Evolutionary conservation across 2,888 invertebrate species (phyloP).

Genomic region (Ormyrus labotus): DNA sequence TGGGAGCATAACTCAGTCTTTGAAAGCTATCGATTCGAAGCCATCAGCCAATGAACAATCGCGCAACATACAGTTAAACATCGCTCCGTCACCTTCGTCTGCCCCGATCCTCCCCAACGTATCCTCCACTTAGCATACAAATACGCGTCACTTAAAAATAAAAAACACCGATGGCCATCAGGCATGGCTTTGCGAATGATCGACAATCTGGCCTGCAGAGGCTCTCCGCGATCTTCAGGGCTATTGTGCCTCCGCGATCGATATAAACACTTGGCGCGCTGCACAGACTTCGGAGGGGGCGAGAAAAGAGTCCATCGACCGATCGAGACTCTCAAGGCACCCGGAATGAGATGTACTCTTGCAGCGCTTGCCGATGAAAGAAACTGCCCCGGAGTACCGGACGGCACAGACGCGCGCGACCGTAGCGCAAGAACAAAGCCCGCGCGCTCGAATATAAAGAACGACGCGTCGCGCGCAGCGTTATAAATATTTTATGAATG

Average conservation of each 20-base stretch:
- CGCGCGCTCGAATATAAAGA: not conserved
- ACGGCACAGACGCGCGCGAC: constrained; percentile 19
- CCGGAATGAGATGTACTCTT: constrained; percentile 8
- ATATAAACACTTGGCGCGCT: constrained; percentile 12
- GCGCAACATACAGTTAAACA: constrained; percentile 1
- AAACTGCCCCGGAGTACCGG: not conserved
- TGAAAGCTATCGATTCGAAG: too few species aligned
- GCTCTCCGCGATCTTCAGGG: not conserved
- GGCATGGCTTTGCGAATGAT: not conserved
- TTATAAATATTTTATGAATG: constrained; percentile 41
- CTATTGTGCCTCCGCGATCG: constrained; percentile 11
- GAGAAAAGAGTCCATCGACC: constrained; percentile 30
- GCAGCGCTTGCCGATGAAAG: not conserved
- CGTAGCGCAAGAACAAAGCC: constrained; percentile 16
- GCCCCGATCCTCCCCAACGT: too few species aligned
- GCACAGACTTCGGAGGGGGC: not conserved
- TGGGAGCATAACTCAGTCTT: too few species aligned
- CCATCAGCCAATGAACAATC: too few species aligned
- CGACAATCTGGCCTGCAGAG: not conserved
- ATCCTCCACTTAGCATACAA: constrained; percentile 6
- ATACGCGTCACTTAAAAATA: not conserved
- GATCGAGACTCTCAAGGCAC: constrained; percentile 55
- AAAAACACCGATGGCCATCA: not conserved
- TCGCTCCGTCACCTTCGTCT: constrained; percentile 2
- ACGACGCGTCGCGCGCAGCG: not conserved